Evolutionary conservation across 1,140 invertebrate genomes (phyloP).

Genomic region (Leptinotarsa undecemlineata): DNA sequence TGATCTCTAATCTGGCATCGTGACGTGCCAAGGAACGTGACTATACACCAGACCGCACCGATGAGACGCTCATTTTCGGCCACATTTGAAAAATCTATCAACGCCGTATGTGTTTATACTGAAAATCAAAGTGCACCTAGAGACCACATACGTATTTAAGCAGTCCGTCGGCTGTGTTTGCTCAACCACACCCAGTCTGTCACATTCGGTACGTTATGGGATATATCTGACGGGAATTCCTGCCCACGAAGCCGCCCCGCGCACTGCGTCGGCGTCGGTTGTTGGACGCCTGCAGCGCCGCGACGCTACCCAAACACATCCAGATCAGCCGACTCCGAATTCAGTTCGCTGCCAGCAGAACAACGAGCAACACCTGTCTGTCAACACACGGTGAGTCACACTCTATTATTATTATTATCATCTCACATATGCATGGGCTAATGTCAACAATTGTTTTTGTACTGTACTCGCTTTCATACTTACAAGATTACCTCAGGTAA

Average conservation of each 20-base stretch:
- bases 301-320: conserved; percentile 37
- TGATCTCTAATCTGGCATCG: conserved; percentile 45
- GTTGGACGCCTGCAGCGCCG: conserved; percentile 38
- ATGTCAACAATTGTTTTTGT: not conserved
- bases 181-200: conserved; percentile 52
- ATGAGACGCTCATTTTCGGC: conserved; percentile 17
- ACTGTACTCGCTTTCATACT: not conserved
- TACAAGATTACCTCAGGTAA: not conserved
- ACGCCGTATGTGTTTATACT: conserved; percentile 43
- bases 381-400: conserved; percentile 10
- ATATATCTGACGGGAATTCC: conserved; percentile 53
- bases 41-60: conserved; percentile 20
- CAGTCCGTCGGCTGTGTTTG: conserved; percentile 22
- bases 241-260: conserved; percentile 53
- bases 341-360: conserved; percentile 13
- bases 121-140: conserved; percentile 37
- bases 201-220: conserved; percentile 46
- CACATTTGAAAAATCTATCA: conserved; percentile 31
- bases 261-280: conserved; percentile 51
- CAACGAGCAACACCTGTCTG: conserved; percentile 17
- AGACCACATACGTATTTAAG: conserved; percentile 43
- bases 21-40: conserved; percentile 44
- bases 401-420: not conserved
- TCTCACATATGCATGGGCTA: not conserved
- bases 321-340: not conserved